A percentile compares a stretch with the other conserved stretches of the same genome.
Conservation (phyloP, 2,888 invertebrate genomes). For the Malthinus flaveolus region DNA sequence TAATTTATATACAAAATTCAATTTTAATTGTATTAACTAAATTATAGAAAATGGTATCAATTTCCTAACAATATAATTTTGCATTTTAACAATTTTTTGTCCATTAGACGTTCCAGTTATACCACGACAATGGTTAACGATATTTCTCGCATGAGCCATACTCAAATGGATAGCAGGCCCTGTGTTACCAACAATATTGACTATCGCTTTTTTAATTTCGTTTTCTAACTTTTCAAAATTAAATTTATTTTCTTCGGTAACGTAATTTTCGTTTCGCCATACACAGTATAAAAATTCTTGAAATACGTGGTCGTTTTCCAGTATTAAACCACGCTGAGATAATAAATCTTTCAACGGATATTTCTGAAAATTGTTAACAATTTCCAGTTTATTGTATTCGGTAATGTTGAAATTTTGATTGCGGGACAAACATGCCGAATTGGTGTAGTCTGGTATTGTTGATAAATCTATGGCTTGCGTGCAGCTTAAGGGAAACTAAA, state of each 20-base stretch:
- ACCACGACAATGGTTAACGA: conserved; percentile 12
- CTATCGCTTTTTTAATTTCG: conserved; percentile 9
- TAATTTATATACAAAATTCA: too few relatives aligned
- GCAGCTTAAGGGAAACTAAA: neutral
- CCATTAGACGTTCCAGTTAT: conserved; percentile 8
- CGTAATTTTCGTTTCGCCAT: conserved; percentile 14
- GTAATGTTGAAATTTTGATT: neutral
- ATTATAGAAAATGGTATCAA: conserved; percentile 13
- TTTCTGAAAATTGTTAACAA: conserved; percentile 14
- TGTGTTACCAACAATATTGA: conserved; percentile 10
- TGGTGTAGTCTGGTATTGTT: neutral
- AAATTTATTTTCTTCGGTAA: conserved; percentile 7
- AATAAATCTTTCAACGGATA: conserved; percentile 10
- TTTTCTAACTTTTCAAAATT: conserved; percentile 14
- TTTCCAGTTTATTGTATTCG: conserved; percentile 17
- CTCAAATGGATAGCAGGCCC: conserved; percentile 25
- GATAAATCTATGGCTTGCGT: neutral
- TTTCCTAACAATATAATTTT: conserved; percentile 17
- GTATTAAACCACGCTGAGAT: conserved; percentile 5
- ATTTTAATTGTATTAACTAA: neutral
- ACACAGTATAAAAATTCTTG: conserved; percentile 18
- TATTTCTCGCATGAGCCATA: conserved; percentile 4
- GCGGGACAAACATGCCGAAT: conserved; percentile 6
- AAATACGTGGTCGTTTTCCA: conserved; percentile 9
- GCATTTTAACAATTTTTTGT: conserved; percentile 17